Percentiles rank a stretch among this genome's conserved stretches.
These are phyloP conservation scores for Gortyna flavago DNA, from an alignment of 2,888 invertebrate genomes.

Conservation along the genomic window DNA sequence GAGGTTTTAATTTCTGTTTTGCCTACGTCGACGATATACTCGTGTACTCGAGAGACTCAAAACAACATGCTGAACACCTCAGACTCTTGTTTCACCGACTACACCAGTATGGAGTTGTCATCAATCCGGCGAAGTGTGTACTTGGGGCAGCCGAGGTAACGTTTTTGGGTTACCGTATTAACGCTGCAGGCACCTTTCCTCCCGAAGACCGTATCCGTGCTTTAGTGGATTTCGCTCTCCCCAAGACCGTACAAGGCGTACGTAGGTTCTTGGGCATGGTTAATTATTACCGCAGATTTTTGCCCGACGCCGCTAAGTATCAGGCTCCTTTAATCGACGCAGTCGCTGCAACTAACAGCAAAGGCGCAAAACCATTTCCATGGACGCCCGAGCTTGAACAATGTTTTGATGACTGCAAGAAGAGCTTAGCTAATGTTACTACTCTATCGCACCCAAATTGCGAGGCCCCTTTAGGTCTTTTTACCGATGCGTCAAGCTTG, in stretches of 20 bases:
- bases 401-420: too few relatives aligned
- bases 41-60: not conserved
- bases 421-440: too few relatives aligned
- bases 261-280: not conserved
- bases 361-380: not conserved
- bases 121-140: not conserved
- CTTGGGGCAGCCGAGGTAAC: not conserved
- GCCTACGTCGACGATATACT: not conserved
- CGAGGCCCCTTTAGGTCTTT: too few relatives aligned
- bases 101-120: not conserved
- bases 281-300: constrained; percentile 1
- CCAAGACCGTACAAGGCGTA: not conserved
- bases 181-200: too few relatives aligned
- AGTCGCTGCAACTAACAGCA: constrained; percentile 2
- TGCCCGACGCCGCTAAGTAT: not conserved
- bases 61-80: not conserved
- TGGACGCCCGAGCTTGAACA: too few relatives aligned
- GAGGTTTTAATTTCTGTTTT: not conserved
- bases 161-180: not conserved
- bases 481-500: not conserved
- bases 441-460: too few relatives aligned
- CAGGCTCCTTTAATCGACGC: not conserved
- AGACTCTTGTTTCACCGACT: not conserved
- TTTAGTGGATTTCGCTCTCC: not conserved
- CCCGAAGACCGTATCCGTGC: not conserved